Conservation (phyloP, 2,113 vertebrate genomes). For the Sceloporus undulatus region DNA sequence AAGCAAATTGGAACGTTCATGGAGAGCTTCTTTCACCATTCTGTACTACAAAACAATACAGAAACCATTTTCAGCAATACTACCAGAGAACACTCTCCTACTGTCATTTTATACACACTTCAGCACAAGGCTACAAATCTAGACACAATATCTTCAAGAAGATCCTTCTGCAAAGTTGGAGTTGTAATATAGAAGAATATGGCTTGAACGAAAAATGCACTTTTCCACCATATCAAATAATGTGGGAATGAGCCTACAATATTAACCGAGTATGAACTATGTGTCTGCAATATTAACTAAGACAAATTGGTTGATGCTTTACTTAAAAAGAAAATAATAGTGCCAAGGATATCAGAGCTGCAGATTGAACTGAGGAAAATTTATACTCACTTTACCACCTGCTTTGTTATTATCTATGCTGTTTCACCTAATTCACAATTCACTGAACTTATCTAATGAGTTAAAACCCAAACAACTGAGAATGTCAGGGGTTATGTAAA, state of each 20-base stretch:
- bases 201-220: not conserved
- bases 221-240: not conserved
- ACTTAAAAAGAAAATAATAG: not conserved
- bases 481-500: not conserved
- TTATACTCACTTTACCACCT: not conserved
- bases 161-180: not conserved
- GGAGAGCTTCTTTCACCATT: slow-evolving; percentile 95
- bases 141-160: not conserved
- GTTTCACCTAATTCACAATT: not conserved
- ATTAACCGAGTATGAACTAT: not conserved
- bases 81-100: not conserved
- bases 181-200: not conserved
- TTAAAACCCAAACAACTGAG: not conserved
- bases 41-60: slow-evolving; percentile 82
- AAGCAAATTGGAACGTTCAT: slow-evolving; percentile 92
- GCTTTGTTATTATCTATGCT: not conserved
- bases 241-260: too few species aligned
- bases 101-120: not conserved
- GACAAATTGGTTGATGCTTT: not conserved
- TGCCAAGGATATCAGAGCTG: not conserved
- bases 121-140: not conserved
- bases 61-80: not conserved
- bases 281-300: not conserved
- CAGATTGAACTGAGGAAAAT: not conserved
- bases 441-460: not conserved